Conservation (phyloP, 2,888 invertebrate genomes). For the Exocentrus adspersus region DNA sequence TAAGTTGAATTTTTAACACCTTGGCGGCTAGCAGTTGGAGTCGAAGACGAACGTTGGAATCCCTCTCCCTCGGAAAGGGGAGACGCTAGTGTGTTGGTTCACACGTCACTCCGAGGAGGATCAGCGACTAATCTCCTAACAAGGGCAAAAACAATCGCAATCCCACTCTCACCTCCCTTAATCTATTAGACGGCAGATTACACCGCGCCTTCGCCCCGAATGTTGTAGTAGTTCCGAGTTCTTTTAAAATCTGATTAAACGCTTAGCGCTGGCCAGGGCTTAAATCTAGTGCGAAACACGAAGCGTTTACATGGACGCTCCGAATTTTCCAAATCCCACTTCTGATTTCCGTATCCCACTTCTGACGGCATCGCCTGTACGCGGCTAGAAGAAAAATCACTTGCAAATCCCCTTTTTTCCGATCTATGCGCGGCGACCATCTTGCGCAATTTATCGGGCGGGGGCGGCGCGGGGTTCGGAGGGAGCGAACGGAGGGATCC, state of each 20-base stretch:
- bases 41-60: slow-evolving; percentile 35
- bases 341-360: neutral
- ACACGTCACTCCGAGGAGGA: slow-evolving; percentile 62
- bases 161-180: slow-evolving; percentile 43
- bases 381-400: neutral
- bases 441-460: slow-evolving; percentile 22
- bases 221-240: slow-evolving; percentile 15
- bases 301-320: too few relatives aligned
- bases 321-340: too few relatives aligned
- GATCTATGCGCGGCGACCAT: neutral
- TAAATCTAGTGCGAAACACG: neutral
- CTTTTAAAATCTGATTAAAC: slow-evolving; percentile 27
- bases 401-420: neutral
- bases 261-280: neutral
- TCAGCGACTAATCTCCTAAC: slow-evolving; percentile 63
- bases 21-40: too few relatives aligned
- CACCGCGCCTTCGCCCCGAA: slow-evolving; percentile 15
- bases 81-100: slow-evolving; percentile 58
- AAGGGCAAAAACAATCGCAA: slow-evolving; percentile 63
- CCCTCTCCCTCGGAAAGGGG: slow-evolving; percentile 19
- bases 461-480: slow-evolving; percentile 49
- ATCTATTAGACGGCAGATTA: slow-evolving; percentile 40
- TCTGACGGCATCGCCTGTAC: neutral
- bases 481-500: slow-evolving; percentile 57
- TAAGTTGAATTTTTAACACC: too few relatives aligned